These are phyloP conservation scores for Psylliodes chrysocephalus DNA, from an alignment of 2,888 invertebrate species.

Conservation along the genomic window DNA sequence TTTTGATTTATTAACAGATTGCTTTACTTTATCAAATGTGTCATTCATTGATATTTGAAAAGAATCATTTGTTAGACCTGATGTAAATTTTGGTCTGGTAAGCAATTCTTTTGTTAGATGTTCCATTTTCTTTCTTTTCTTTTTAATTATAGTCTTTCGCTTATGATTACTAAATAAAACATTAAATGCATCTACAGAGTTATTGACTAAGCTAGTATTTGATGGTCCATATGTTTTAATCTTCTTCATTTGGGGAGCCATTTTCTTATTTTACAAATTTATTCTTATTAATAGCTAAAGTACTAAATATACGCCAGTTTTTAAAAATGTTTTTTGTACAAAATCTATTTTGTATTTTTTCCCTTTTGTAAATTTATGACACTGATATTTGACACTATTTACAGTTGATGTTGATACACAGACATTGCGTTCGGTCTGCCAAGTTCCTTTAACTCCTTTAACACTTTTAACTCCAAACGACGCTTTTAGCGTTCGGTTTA, in stretches of 20 bases:
- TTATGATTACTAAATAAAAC: constrained; percentile 44
- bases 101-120: constrained; percentile 42
- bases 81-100: constrained; percentile 27
- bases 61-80: constrained; percentile 45
- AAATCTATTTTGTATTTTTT: too few relatives aligned
- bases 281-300: too few relatives aligned
- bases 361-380: too few relatives aligned
- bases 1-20: constrained; percentile 4
- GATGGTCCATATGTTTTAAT: constrained; percentile 35
- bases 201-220: constrained; percentile 35
- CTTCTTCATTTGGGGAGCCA: constrained; percentile 37
- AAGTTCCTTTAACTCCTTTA: too few relatives aligned
- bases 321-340: too few relatives aligned
- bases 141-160: constrained; percentile 38
- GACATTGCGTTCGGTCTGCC: too few relatives aligned
- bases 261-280: constrained; percentile 17
- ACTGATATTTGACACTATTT: too few relatives aligned
- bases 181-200: constrained; percentile 43
- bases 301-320: too few relatives aligned
- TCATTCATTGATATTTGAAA: constrained; percentile 45
- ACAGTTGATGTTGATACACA: too few relatives aligned
- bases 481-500: too few relatives aligned
- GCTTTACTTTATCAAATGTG: constrained; percentile 52
- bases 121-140: constrained; percentile 31
- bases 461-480: too few relatives aligned